A percentile compares a stretch with the other conserved stretches of the same genome.
phyloP scores from a whole-genome alignment of 2,888 invertebrate species.

The Himalopsyche anomala region DNA sequence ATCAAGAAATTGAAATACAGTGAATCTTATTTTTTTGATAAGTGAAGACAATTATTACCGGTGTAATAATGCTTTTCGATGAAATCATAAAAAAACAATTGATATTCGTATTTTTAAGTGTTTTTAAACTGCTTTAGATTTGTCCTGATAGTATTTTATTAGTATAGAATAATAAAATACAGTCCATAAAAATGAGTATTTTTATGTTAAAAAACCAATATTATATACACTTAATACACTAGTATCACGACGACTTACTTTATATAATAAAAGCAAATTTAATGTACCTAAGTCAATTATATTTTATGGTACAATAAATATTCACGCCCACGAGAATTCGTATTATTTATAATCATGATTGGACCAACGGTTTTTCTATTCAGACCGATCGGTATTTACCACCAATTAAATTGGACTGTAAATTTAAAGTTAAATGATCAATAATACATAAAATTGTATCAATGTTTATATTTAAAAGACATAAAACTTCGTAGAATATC shows the following conservation, averaged over 20 bases:
- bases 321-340: constrained; percentile 35
- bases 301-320: constrained; percentile 38
- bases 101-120: no score
- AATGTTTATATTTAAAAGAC: not conserved
- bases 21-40: no score
- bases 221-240: not conserved
- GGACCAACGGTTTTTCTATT: constrained; percentile 36
- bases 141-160: no score
- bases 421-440: constrained; percentile 35
- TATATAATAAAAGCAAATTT: constrained; percentile 9
- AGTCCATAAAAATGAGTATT: no score
- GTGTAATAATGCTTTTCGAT: no score
- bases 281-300: constrained; percentile 34
- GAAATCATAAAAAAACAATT: no score
- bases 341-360: constrained; percentile 31
- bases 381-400: constrained; percentile 23
- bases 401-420: constrained; percentile 40
- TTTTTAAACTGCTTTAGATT: no score
- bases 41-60: no score
- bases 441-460: constrained; percentile 29
- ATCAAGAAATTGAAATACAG: no score
- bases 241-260: not conserved
- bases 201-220: not conserved
- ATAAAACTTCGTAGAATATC: constrained; percentile 8
- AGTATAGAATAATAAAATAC: no score